phyloP scores from a whole-genome alignment of 1,140 invertebrate species.

The Magallana gigas region DNA sequence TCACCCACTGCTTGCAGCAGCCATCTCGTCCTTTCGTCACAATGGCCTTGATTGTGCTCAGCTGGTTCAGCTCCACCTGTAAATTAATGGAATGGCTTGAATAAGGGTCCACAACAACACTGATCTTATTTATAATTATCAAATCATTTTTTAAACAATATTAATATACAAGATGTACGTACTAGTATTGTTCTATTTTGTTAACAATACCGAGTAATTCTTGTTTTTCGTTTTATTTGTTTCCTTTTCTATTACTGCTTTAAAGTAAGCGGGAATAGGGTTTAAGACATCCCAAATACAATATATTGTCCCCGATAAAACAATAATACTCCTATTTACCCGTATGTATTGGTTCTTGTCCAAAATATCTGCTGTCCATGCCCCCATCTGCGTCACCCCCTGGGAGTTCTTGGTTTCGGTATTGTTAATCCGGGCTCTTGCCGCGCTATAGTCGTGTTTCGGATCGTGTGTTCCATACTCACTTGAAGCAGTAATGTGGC shows the following conservation, averaged over 20 bases:
- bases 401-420: slow-evolving; percentile 26
- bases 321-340: slow-evolving; percentile 13
- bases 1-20: slow-evolving; percentile 55
- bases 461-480: slow-evolving; percentile 39
- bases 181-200: no score
- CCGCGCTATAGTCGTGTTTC: slow-evolving; percentile 45
- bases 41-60: slow-evolving; percentile 42
- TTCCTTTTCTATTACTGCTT: no score
- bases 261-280: no score
- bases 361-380: slow-evolving; percentile 48
- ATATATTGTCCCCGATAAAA: no score
- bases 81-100: background rate
- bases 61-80: slow-evolving; percentile 50
- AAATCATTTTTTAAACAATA: no score
- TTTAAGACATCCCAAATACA: no score
- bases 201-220: no score
- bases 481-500: slow-evolving; percentile 41
- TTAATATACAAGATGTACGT: no score
- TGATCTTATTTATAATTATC: no score
- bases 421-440: slow-evolving; percentile 42
- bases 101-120: no score
- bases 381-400: slow-evolving; percentile 36
- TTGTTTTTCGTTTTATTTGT: no score
- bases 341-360: slow-evolving; percentile 53
- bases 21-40: slow-evolving; percentile 51